phyloP scores from a whole-genome alignment of 2,888 invertebrate species.

The Aphrophora alni region DNA sequence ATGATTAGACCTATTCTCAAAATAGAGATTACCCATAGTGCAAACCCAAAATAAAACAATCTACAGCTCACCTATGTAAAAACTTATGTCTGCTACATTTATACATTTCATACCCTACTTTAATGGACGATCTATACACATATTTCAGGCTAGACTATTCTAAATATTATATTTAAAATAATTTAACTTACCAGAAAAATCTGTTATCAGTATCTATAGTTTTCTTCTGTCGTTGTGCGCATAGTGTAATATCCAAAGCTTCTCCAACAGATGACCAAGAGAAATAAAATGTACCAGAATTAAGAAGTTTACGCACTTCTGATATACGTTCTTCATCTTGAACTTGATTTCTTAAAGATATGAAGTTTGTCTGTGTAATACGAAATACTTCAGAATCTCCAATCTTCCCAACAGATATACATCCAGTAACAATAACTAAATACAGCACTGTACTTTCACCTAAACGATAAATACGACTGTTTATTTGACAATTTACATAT shows the following conservation, averaged over 20 bases:
- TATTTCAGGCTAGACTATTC: too few relatives aligned
- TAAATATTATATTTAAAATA: too few relatives aligned
- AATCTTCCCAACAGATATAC: conserved; percentile 95
- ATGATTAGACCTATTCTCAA: too few relatives aligned
- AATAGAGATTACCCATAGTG: too few relatives aligned
- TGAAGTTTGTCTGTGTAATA: conserved; percentile 89
- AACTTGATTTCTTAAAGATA: conserved; percentile 80
- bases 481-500: too few relatives aligned
- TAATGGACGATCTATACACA: too few relatives aligned
- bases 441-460: conserved; percentile 84
- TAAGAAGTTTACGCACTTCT: conserved; percentile 82
- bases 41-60: too few relatives aligned
- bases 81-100: too few relatives aligned
- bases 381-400: conserved; percentile 94
- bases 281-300: conserved; percentile 98
- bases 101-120: too few relatives aligned
- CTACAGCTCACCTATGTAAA: too few relatives aligned
- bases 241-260: conserved; percentile 89
- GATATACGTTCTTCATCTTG: conserved; percentile 65
- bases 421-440: conserved; percentile 92
- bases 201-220: conserved; percentile 88
- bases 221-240: conserved; percentile 86
- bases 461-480: too few relatives aligned
- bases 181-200: conserved; percentile 84
- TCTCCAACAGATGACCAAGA: conserved; percentile 71